Base-by-base conservation (phyloP, 2,797 vertebrate genomes). In the Tragopan temminckii region DNA sequence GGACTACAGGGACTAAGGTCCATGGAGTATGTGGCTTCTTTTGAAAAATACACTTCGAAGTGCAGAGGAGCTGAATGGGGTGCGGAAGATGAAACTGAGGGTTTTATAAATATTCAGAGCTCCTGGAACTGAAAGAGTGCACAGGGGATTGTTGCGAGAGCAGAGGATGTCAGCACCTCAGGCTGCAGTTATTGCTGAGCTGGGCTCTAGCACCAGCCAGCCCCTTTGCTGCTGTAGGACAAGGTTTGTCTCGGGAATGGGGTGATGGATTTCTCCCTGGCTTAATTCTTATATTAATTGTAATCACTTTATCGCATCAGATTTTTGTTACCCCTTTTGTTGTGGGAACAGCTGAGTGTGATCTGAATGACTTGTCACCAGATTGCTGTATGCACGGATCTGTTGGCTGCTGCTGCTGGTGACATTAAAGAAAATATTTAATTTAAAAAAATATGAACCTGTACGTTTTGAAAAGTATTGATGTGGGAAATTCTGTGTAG, bases 231-330 rank as follows among this genome's bases (percentile, higher is more conserved):
- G 82, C 59, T 59, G 53, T 91, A 71, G 88, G 80, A 93, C 80
- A 95, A 95, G 93, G 95, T 95, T 92, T 94, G 96, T 96, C 72
- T 93, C 77, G 95, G 91, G 91, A 92, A 91, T n/a, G 67, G 78
- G 83, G 77, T 75, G 80, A 86, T 66, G 63, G 53, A 77, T 88
- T 93, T 94, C 21, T 93, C 57, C 74, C 80, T 89, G 58, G 17
- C 8, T 95, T 94, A 70, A 82, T 68, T 84, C 64, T 81, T 62
- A 63, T 63, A 89, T 67, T 74, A 69, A 84, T 85, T 88, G 15
- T 92, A 88, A 91, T 84, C 10, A 9, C 17, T 86, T 50, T 55
- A 68, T 88, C 24, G 67, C 61, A 68, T 77, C 67, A 67, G 38
- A 70, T 91, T 95, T 46, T 69, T 74, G 25, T 40, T 69, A 66